Base-by-base conservation (phyloP, 2,113 vertebrate species). In the Potamarius usumacintae region DNA sequence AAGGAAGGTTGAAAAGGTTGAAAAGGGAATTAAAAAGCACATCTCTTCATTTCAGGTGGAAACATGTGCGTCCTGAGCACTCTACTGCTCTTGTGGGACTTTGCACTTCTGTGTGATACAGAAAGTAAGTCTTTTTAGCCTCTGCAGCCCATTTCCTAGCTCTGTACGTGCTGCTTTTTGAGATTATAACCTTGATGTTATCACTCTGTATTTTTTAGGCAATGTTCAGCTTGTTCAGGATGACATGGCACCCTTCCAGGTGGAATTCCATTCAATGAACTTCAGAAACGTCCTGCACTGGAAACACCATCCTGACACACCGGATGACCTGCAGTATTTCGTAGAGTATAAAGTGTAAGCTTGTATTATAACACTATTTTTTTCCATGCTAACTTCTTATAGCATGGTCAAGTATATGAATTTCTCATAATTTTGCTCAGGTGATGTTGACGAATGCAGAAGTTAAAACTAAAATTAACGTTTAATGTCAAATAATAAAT, bases 261-360 rank as follows among this genome's bases (percentile, higher is more conserved):
- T 95, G 82, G 91, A 15, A 83, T 96, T 96, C 10, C 78, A 93
- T 74, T 96, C 95, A 4, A 76, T 94, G 79, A 91, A 96, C 91
- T 96, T 93, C 58, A 93, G 78, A 74, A 95, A 94, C 82, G 67
- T 94, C 52, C 89, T 95, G 57, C 89, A 63, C 85, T 96, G 95
- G 95, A 93, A 86, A 69, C 78, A 91, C 0, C 9, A 77, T 20
- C 7, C 86, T 30, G 89, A 62, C 65, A 42, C 76, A 34, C 86
- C 76, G 17, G 83, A 85, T 0, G 53, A 77, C 58, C 81, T 93
- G 89, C 87, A 60, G 5, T 95, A 93, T 87, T 87, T 89, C 60
- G 91, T 95, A 65, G 94, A 96, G 92, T 94, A 94, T 94, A 96
- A 96, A 91, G 94, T 96, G 95, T 95, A 90, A 94, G 94, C 74